Evolutionary conservation across 2,888 invertebrate genomes (phyloP), one percentile per base, ranked within the genome.

Genomic region (Nemoura dubitans): DNA sequence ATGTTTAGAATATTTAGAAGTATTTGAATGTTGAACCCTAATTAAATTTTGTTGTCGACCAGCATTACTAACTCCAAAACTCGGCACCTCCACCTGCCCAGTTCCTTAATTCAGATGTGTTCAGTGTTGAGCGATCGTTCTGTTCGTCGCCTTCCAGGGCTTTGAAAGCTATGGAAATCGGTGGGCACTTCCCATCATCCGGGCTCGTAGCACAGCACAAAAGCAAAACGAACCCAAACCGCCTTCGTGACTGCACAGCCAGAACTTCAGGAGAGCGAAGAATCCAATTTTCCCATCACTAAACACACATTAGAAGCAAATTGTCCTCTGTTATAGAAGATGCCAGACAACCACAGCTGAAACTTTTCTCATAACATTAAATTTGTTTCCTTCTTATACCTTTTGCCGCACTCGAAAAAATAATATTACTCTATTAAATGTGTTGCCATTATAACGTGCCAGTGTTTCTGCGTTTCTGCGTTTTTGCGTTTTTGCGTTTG

Each of bases 211-310:
- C 59, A 21, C 59, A 59, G 14, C 10, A 21, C 21, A 16, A 59
- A 59, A 59, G 59, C 59, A 59, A 59, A 21, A 59, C 59, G 59
- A 7, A 59, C 21, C 59, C 21, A 21, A 59, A 21, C 14, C 14
- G 59, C 59, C 59, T 59, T 59, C 10, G 36, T 36, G 36, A 10
- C 36, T 36, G 36, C 10, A 59, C 21, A 59, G 6, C 21, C 59
- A 36, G 59, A 59, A 21, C 36, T 36, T 59, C 59, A 59, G 59
- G 59, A 59, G 59, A 59, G 59, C 16, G 59, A 59, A 21, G 59
- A 59, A 59, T 59, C 59, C 59, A 59, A 59, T 59, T 59, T 59
- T 59, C 59, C 59, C 59, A 59, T 59, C 59, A 59, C 59, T 59
- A 59, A 59, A 59, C 21, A 59, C 59, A 59, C 59, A 59, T 59